These are phyloP conservation scores for Philereme transversata DNA, from an alignment of 2,888 invertebrate genomes.

Conservation along the genomic window DNA sequence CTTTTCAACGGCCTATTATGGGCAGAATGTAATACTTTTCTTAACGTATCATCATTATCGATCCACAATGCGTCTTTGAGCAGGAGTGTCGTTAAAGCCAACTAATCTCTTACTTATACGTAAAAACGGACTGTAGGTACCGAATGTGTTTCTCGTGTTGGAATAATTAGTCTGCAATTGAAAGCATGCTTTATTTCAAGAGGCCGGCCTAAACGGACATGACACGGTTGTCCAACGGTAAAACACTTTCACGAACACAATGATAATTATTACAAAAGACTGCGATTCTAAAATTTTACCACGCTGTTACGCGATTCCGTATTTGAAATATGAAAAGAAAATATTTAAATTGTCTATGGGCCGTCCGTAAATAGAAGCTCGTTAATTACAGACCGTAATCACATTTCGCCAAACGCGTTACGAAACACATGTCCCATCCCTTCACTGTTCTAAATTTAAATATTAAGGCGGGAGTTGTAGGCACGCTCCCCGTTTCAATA, in stretches of 20 bases:
- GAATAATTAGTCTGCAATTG: slow-evolving; percentile 84
- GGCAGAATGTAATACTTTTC: slow-evolving; percentile 76
- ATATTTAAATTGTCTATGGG: slow-evolving; percentile 61
- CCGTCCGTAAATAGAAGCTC: slow-evolving; percentile 74
- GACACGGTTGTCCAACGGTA: slow-evolving; percentile 79
- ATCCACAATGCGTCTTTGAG: slow-evolving; percentile 74
- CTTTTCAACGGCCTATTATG: slow-evolving; percentile 74
- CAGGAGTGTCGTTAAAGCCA: slow-evolving; percentile 70
- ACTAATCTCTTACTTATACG: slow-evolving; percentile 80
- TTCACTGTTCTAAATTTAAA: slow-evolving; percentile 82
- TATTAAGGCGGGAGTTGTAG: slow-evolving; percentile 72
- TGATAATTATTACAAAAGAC: slow-evolving; percentile 69
- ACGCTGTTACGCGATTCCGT: slow-evolving; percentile 43
- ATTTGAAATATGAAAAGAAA: slow-evolving; percentile 62
- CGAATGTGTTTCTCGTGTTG: slow-evolving; percentile 82
- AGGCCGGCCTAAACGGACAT: slow-evolving; percentile 75
- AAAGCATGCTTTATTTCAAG: slow-evolving; percentile 82
- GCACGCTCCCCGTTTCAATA: slow-evolving; percentile 75
- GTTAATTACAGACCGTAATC: slow-evolving; percentile 82
- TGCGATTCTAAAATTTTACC: slow-evolving; percentile 60
- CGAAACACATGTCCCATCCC: slow-evolving; percentile 83
- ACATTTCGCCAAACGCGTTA: slow-evolving; percentile 84
- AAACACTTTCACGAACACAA: slow-evolving; percentile 81
- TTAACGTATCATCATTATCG: slow-evolving; percentile 80
- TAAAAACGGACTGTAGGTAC: slow-evolving; percentile 73